Percentiles rank a stretch among this genome's conserved stretches.
phyloP scores from a whole-genome alignment of 2,888 invertebrate genomes.

The Molorchus minor region DNA sequence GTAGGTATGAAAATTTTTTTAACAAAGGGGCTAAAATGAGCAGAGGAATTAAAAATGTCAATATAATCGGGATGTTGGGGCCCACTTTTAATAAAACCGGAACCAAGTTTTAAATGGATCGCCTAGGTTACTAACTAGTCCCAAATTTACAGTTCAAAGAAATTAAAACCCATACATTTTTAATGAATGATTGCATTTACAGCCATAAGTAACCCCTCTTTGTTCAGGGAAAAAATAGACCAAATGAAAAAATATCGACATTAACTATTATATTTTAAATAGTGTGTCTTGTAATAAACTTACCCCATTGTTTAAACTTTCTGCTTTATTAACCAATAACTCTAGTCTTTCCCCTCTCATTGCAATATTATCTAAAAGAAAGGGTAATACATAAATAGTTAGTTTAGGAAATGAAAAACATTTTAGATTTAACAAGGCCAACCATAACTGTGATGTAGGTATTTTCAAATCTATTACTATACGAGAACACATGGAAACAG shows the following conservation, averaged over 20 bases:
- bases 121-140: neutral
- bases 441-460: too few species aligned
- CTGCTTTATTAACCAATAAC: slow-evolving; percentile 90
- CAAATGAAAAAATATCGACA: neutral
- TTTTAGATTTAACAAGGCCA: too few species aligned
- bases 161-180: neutral
- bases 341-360: slow-evolving; percentile 92
- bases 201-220: neutral
- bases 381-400: too few species aligned
- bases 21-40: too few species aligned
- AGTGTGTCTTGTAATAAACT: slow-evolving; percentile 58
- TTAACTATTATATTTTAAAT: neutral
- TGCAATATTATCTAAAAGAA: slow-evolving; percentile 85
- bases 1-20: too few species aligned
- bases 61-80: too few species aligned
- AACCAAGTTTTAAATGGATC: too few species aligned
- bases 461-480: too few species aligned
- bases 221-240: neutral
- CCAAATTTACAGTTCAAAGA: neutral
- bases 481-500: too few species aligned
- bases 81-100: too few species aligned
- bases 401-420: too few species aligned
- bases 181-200: neutral
- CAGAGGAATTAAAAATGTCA: too few species aligned
- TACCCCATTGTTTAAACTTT: slow-evolving; percentile 87